Base-by-base conservation (phyloP, 2,888 invertebrate species). In the Ochropleura plecta region DNA sequence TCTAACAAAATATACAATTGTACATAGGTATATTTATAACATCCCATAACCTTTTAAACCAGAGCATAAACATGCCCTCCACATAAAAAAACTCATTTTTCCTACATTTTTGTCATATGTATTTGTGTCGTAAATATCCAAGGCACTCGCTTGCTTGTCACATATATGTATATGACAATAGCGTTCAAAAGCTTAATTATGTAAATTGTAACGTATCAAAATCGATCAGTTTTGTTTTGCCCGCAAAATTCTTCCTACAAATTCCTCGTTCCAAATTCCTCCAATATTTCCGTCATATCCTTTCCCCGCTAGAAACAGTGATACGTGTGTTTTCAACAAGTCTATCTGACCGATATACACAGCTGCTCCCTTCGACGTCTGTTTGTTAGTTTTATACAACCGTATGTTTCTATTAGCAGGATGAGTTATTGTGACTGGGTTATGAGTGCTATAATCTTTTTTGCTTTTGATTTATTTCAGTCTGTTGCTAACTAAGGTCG, bases 321-420 rank as follows among this genome's bases (percentile, higher is more conserved):
- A 76, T 65, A 74, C 63, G 55, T 68, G 18, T 78, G 79, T 81
- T 88, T 82, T 82, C 79, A 84, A 79, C 86, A 73, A 75, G 73
- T 83, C 59, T n/a, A 64, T 70, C 73, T 79, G 79, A 79, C 86
- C 86, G 84, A 84, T 63, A 76, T 84, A 65, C 76, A 69, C 88
- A 87, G 84, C 82, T 86, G 86, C 14, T 75, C 73, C 6, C 46
- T 46, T 72, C 42, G 44, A 57, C 57, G 46, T 71, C 20, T 67
- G 68, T 72, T 72, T 79, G 70, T 87, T 78, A 79, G 62, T 86
- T 55, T 64, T 76, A 44, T 62, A 80, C 12, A 63, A 59, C 72
- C 72, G 44, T 71, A 62, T 84, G 73, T 77, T 81, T 73, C 78
- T 78, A 73, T 77, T 71, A 64, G 10, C 46, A 30, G 49, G 18